A percentile compares a stretch with the other conserved stretches of the same genome.
phyloP scores from a whole-genome alignment of 2,888 invertebrate species.

The Mesorhabditis belari region DNA sequence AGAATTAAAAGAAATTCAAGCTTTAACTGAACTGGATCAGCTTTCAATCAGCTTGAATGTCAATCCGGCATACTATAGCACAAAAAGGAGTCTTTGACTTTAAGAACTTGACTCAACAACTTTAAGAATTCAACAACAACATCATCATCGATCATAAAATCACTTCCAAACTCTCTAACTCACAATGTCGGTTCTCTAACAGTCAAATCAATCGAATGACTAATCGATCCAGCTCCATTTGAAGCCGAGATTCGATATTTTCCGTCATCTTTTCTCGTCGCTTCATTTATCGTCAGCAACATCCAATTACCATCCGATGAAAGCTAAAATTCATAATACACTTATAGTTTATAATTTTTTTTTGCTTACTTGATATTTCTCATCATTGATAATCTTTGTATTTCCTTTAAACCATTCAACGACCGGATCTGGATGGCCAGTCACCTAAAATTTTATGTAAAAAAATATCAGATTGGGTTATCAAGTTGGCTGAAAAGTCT shows the following conservation, averaged over 20 bases:
- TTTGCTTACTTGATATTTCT: conserved; percentile 22
- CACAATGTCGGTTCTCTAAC: conserved; percentile 24
- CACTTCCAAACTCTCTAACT: no score
- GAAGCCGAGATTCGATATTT: conserved; percentile 36
- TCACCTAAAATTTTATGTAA: conserved; percentile 6
- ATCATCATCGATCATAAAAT: no score
- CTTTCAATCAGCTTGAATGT: no score
- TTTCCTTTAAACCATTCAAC: conserved; percentile 33
- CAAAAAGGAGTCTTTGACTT: no score
- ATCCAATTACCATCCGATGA: conserved; percentile 33
- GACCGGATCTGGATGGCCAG: conserved; percentile 43
- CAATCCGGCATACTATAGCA: no score
- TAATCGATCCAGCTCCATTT: conserved; percentile 30
- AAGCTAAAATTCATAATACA: conserved; percentile 20
- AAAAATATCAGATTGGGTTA: background rate
- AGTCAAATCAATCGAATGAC: conserved; percentile 18
- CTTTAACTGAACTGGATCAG: no score
- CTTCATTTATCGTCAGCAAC: conserved; percentile 32
- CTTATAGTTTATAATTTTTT: background rate
- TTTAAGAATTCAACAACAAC: background rate
- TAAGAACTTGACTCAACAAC: background rate
- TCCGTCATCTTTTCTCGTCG: conserved; percentile 31
- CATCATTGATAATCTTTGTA: conserved; percentile 17
- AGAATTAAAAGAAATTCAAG: no score
- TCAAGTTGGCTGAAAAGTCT: background rate